Conservation (phyloP, 2,113 vertebrate species). For the Holacanthus passer region DNA sequence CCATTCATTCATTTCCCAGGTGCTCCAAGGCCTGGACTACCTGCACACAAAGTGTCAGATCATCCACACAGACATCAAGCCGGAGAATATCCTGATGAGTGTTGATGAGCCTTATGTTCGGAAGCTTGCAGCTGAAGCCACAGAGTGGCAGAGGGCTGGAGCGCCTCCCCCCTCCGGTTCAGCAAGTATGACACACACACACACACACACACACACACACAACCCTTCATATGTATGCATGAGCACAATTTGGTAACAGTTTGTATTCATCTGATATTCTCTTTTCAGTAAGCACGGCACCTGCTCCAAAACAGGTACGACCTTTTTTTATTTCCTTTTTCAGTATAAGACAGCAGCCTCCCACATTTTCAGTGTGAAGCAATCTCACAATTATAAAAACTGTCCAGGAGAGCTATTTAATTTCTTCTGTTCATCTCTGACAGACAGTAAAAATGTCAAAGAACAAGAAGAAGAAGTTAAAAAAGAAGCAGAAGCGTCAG, state of each 20-base stretch:
- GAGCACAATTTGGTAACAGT: slow-evolving; percentile 1
- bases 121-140: slow-evolving; percentile 94
- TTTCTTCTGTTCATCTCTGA: neutral
- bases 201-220: neutral
- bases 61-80: slow-evolving; percentile 99
- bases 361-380: neutral
- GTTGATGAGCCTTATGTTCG: slow-evolving; percentile 95
- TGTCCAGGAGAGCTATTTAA: neutral
- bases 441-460: slow-evolving; percentile 97
- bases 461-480: slow-evolving; percentile 99
- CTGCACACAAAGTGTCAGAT: slow-evolving; percentile 97
- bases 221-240: neutral
- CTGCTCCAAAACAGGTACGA: slow-evolving; percentile 94
- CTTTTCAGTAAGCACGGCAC: slow-evolving; percentile 96
- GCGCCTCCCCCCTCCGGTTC: slow-evolving; percentile 97
- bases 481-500: slow-evolving; percentile 99
- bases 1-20: slow-evolving; percentile 78
- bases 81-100: slow-evolving; percentile 96
- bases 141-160: slow-evolving; percentile 97
- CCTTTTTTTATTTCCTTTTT: neutral
- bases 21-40: slow-evolving; percentile 97
- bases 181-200: slow-evolving; percentile 85
- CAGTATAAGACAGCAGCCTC: neutral
- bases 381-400: neutral
- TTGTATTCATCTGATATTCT: slow-evolving; percentile 32